Conservation (phyloP, 2,888 invertebrate species). For the Galeruca laticollis region DNA sequence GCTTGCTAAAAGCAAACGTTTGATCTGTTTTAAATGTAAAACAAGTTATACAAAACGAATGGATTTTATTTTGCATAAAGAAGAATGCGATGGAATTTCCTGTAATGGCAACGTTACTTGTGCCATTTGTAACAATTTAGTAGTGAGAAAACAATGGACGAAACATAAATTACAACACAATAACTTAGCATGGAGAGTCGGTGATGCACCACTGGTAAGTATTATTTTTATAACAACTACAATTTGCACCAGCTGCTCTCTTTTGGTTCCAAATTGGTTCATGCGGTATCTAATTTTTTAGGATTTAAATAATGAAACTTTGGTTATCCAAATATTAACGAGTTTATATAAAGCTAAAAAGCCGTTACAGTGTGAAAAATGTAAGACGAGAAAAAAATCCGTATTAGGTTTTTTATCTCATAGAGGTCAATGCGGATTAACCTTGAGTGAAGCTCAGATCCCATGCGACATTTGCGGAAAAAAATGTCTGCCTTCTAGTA, state of each 20-base stretch:
- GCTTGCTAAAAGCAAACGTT: constrained; percentile 29
- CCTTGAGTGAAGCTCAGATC: constrained; percentile 69
- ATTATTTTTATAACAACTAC: constrained; percentile 36
- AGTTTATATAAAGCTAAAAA: constrained; percentile 66
- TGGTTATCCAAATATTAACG: constrained; percentile 67
- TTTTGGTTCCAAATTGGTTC: too few species aligned
- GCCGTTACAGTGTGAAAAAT: constrained; percentile 70
- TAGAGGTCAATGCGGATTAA: constrained; percentile 72
- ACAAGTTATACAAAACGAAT: constrained; percentile 14
- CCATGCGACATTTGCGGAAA: constrained; percentile 71
- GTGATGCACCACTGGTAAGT: constrained; percentile 69
- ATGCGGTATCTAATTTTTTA: constrained; percentile 57
- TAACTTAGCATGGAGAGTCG: constrained; percentile 72
- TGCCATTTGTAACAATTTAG: constrained; percentile 66
- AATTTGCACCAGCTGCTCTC: too few species aligned
- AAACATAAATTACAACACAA: constrained; percentile 71
- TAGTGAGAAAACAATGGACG: constrained; percentile 66
- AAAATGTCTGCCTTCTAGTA: constrained; percentile 70
- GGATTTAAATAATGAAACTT: constrained; percentile 69
- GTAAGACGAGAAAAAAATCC: constrained; percentile 68
- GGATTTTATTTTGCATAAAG: constrained; percentile 44
- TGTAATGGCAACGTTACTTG: constrained; percentile 61
- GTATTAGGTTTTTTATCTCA: constrained; percentile 74
- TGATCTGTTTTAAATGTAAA: constrained; percentile 44
- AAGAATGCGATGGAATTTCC: constrained; percentile 47